phyloP scores from a whole-genome alignment of 2,888 invertebrate genomes.

The Lamellibrachia satsuma region DNA sequence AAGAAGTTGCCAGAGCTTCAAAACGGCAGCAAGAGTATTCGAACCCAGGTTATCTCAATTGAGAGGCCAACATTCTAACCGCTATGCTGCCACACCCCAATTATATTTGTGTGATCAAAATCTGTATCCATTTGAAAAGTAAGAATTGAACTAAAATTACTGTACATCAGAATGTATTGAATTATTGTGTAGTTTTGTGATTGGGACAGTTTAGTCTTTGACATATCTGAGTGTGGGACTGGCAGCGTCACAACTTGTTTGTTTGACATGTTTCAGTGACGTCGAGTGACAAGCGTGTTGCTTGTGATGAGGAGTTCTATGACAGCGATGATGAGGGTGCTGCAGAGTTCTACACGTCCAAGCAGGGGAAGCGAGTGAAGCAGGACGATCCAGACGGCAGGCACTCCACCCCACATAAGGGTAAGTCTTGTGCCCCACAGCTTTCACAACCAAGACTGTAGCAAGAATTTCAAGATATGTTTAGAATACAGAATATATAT shows the following conservation, averaged over 20 bases:
- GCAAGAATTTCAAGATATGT: neutral
- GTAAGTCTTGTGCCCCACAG: neutral
- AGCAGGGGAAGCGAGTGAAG: neutral
- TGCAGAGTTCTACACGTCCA: neutral
- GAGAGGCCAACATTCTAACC: too few relatives aligned
- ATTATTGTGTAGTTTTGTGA: neutral
- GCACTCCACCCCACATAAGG: neutral
- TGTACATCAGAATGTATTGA: neutral
- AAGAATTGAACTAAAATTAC: too few relatives aligned
- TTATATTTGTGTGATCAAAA: too few relatives aligned
- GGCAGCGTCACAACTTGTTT: neutral
- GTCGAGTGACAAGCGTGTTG: slow-evolving; percentile 86
- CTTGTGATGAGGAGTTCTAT: slow-evolving; percentile 89
- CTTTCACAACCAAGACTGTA: neutral
- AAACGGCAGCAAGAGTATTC: too few relatives aligned
- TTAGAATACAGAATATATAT: neutral
- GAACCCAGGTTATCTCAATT: too few relatives aligned
- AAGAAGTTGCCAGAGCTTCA: too few relatives aligned
- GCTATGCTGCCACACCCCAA: too few relatives aligned
- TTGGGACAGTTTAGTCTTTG: neutral
- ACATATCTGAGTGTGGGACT: neutral
- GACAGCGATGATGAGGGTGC: slow-evolving; percentile 84
- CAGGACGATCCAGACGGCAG: neutral
- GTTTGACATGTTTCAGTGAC: slow-evolving; percentile 56
- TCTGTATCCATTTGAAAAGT: too few relatives aligned